These are phyloP conservation scores for Leptinotarsa peninsularis DNA, from an alignment of 2,888 invertebrate species.

Conservation along the genomic window DNA sequence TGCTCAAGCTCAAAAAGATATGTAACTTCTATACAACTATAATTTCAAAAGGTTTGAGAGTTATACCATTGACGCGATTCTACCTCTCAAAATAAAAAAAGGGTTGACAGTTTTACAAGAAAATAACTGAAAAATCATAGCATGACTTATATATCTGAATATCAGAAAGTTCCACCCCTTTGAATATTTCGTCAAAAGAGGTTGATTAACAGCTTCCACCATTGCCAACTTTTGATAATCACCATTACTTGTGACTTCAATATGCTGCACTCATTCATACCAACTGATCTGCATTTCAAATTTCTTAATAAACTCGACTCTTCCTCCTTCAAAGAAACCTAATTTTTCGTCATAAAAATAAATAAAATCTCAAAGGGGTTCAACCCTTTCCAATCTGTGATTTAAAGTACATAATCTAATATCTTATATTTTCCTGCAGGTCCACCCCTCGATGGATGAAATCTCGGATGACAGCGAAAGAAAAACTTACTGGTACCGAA, in stretches of 20 bases:
- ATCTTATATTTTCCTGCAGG: conserved; percentile 46
- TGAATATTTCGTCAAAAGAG: neutral
- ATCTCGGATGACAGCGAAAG: conserved; percentile 38
- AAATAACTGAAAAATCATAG: no score
- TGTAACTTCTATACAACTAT: no score
- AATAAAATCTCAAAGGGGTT: conserved; percentile 58
- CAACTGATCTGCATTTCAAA: conserved; percentile 43
- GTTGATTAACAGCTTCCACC: neutral
- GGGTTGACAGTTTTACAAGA: no score
- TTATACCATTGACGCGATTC: no score
- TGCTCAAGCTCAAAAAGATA: no score
- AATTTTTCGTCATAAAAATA: conserved; percentile 40
- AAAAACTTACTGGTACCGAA: conserved; percentile 43
- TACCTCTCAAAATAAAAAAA: no score
- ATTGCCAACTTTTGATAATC: conserved; percentile 12
- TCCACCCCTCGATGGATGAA: conserved; percentile 40
- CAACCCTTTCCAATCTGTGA: conserved; percentile 41
- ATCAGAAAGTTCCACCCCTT: no score
- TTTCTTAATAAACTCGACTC: conserved; percentile 37
- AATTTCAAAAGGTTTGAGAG: no score
- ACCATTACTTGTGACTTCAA: conserved; percentile 17
- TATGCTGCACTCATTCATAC: conserved; percentile 19
- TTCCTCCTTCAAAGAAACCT: conserved; percentile 37
- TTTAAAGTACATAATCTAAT: conserved; percentile 59
- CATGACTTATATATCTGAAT: no score